These are phyloP conservation scores for Tadarida brasiliensis DNA, from an alignment of 2,797 vertebrate genomes.

Conservation along the genomic window DNA sequence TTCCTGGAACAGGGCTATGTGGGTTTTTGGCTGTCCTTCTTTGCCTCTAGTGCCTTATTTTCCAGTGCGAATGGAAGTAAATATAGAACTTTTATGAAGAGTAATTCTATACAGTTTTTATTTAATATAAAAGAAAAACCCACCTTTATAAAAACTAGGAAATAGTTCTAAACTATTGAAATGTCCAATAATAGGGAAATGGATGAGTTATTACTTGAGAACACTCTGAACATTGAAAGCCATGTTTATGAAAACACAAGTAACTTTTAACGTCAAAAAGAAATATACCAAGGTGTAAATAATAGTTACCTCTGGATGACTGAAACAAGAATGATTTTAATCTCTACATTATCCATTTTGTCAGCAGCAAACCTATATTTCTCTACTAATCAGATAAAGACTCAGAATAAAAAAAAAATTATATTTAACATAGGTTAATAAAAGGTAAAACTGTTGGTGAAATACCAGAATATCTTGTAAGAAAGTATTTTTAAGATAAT, in stretches of 20 bases:
- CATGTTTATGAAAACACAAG: constrained; percentile 18
- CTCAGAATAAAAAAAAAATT: constrained; percentile 16
- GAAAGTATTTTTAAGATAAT: constrained; percentile 39
- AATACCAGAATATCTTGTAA: constrained; percentile 23
- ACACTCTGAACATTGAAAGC: not conserved
- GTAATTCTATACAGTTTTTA: constrained; percentile 1
- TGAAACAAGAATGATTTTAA: constrained; percentile 45
- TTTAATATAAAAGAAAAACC: constrained; percentile 47
- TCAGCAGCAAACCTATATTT: constrained; percentile 51
- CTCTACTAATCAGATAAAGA: constrained; percentile 44
- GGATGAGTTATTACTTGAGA: not conserved
- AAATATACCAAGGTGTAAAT: constrained; percentile 43
- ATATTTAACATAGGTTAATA: constrained; percentile 24
- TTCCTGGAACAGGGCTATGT: not conserved
- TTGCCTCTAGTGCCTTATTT: not conserved
- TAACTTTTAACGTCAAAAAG: constrained; percentile 35
- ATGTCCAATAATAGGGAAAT: constrained; percentile 22
- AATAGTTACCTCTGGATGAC: constrained; percentile 38
- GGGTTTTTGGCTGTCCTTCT: not conserved
- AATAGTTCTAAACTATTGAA: constrained; percentile 14
- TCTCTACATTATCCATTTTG: constrained; percentile 34
- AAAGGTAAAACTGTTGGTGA: constrained; percentile 62
- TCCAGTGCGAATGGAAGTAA: not conserved
- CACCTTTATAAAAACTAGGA: constrained; percentile 41
- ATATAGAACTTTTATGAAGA: not conserved